A percentile compares a stretch with the other conserved stretches of the same genome.
These are phyloP conservation scores for Columba guinea DNA, from an alignment of 2,797 vertebrate species.

Conservation along the genomic window DNA sequence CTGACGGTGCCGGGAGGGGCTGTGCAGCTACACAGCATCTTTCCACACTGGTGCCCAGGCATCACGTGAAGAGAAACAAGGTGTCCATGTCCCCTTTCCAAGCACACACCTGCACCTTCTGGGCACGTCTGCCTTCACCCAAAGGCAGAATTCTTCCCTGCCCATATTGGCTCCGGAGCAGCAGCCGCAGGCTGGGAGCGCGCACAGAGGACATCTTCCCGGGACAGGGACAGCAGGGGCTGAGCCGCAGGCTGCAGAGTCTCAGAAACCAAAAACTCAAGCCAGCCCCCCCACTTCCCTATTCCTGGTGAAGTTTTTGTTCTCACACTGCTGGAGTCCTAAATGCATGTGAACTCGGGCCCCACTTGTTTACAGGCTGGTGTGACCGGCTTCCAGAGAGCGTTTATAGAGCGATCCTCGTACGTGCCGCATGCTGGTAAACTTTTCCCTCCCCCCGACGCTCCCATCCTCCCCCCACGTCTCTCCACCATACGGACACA, in stretches of 20 bases:
- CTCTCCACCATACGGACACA: constrained; percentile 28
- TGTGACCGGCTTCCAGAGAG: neutral
- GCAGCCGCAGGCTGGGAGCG: neutral
- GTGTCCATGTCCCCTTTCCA: accelerated
- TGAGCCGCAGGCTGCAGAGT: accelerated
- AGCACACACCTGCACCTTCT: accelerated
- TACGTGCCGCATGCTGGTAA: neutral
- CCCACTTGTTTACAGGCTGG: neutral
- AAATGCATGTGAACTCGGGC: accelerated
- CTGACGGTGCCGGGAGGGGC: accelerated
- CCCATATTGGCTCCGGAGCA: accelerated
- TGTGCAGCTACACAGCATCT: neutral
- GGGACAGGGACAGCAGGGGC: accelerated
- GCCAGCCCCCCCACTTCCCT: neutral
- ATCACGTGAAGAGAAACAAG: accelerated
- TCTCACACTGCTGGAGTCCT: neutral
- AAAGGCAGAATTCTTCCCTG: neutral
- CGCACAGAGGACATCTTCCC: neutral
- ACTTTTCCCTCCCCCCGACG: neutral
- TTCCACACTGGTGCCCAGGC: neutral
- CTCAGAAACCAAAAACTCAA: neutral
- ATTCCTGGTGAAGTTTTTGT: neutral
- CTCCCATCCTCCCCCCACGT: neutral
- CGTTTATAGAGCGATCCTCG: neutral
- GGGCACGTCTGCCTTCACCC: accelerated